Conservation (phyloP, 2,113 vertebrate species). For the Oreochromis aureus region DNA sequence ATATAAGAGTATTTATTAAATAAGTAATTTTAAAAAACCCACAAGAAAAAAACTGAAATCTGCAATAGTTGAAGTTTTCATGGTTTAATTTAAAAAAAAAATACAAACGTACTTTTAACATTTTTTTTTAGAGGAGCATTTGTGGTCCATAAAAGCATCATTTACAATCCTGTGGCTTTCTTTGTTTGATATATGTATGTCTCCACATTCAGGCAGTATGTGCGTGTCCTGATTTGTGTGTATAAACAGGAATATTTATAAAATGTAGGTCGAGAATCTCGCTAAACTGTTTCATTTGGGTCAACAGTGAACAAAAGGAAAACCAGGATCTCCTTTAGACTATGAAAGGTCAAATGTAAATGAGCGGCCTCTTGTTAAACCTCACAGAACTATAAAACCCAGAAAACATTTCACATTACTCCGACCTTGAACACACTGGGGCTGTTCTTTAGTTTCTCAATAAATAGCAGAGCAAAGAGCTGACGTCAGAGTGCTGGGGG, state of each 20-base stretch:
- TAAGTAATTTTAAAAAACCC: accelerated
- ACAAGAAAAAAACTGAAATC: background rate
- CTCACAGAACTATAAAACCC: slow-evolving; percentile 13
- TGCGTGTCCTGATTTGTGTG: background rate
- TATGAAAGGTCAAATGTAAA: slow-evolving; percentile 51
- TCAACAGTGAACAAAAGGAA: background rate
- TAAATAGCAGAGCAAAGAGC: background rate
- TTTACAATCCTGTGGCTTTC: background rate
- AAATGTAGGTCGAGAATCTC: background rate
- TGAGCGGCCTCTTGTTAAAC: slow-evolving; percentile 14
- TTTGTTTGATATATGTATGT: background rate
- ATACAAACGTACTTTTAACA: background rate
- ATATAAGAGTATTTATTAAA: background rate
- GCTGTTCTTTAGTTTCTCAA: background rate
- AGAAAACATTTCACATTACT: background rate
- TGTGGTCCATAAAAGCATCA: background rate
- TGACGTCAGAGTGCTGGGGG: background rate
- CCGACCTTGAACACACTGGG: background rate
- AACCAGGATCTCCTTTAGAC: background rate
- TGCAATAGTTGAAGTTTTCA: background rate
- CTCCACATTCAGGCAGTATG: background rate
- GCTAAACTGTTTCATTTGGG: background rate
- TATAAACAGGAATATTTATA: background rate
- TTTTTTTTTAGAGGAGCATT: accelerated
- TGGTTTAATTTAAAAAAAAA: background rate